These are phyloP conservation scores for Metaphire vulgaris DNA, from an alignment of 1,140 invertebrate genomes.

Conservation along the genomic window DNA sequence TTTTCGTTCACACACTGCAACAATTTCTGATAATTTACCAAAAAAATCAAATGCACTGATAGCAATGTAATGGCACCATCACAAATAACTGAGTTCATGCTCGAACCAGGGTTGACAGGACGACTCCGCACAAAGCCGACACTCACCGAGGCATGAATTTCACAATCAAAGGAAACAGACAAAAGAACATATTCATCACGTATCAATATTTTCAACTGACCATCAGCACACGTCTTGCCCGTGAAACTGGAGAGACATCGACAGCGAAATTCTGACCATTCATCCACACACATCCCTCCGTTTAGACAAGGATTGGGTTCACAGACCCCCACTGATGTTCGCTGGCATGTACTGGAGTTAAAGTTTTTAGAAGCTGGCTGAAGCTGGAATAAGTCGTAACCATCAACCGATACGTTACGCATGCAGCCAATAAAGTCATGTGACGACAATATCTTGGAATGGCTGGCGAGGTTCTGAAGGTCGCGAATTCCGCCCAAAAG, in stretches of 20 bases:
- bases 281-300: constrained; percentile 68
- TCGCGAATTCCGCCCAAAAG: constrained; percentile 75
- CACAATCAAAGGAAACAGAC: not conserved
- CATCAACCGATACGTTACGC: constrained; percentile 80
- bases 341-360: constrained; percentile 9
- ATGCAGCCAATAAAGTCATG: constrained; percentile 90
- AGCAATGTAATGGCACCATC: too few species aligned
- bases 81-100: too few species aligned
- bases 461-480: constrained; percentile 74
- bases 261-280: constrained; percentile 60
- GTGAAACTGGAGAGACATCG: constrained; percentile 60
- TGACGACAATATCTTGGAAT: constrained; percentile 77
- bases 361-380: not conserved
- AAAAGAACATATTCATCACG: constrained; percentile 29
- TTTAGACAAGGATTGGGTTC: constrained; percentile 63
- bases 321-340: constrained; percentile 48
- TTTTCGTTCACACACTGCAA: too few species aligned
- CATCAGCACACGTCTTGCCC: constrained; percentile 67
- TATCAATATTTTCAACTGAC: too few species aligned
- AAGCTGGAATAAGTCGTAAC: constrained; percentile 53
- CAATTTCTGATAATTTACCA: too few species aligned
- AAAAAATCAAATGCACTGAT: too few species aligned
- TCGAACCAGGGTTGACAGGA: too few species aligned
- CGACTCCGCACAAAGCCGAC: too few species aligned
- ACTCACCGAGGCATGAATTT: too few species aligned